Percentiles rank a stretch among this genome's conserved stretches.
These are phyloP conservation scores for Gasterosteus aculeatus DNA, from an alignment of 2,113 vertebrate genomes.

Conservation along the genomic window DNA sequence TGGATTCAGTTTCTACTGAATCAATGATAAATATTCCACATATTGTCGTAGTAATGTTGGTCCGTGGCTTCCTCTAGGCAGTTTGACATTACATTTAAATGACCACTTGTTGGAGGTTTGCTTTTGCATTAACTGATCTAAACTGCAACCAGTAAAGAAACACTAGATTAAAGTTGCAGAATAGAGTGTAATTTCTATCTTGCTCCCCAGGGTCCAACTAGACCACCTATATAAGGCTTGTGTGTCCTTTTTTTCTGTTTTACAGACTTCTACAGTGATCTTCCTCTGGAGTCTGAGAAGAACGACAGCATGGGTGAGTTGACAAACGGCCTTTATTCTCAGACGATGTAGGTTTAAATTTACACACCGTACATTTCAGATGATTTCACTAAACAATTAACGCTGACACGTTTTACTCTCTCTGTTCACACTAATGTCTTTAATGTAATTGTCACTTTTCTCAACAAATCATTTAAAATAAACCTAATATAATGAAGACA, in stretches of 20 bases:
- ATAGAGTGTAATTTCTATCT: not conserved
- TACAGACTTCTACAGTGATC: conserved; percentile 83
- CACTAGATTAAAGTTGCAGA: not conserved
- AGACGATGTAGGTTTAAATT: not conserved
- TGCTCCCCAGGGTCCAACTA: no score
- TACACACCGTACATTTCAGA: no score
- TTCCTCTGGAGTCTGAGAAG: conserved; percentile 78
- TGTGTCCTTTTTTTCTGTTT: not conserved
- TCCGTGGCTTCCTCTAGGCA: not conserved
- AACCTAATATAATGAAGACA: no score
- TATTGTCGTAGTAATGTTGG: not conserved
- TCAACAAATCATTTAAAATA: no score
- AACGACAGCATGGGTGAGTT: conserved; percentile 76
- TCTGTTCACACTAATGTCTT: no score
- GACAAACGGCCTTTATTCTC: not conserved
- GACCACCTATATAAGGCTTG: no score
- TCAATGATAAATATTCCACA: not conserved
- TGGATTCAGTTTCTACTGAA: not conserved
- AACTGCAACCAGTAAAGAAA: not conserved
- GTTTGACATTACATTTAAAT: not conserved
- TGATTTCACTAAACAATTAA: no score
- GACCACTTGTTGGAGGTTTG: not conserved
- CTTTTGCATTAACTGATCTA: not conserved
- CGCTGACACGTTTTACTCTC: no score
- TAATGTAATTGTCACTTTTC: no score